Evolutionary conservation across 2,888 invertebrate species (phyloP), one percentile per base, ranked within the genome.

Genomic region (Autographa gamma): DNA sequence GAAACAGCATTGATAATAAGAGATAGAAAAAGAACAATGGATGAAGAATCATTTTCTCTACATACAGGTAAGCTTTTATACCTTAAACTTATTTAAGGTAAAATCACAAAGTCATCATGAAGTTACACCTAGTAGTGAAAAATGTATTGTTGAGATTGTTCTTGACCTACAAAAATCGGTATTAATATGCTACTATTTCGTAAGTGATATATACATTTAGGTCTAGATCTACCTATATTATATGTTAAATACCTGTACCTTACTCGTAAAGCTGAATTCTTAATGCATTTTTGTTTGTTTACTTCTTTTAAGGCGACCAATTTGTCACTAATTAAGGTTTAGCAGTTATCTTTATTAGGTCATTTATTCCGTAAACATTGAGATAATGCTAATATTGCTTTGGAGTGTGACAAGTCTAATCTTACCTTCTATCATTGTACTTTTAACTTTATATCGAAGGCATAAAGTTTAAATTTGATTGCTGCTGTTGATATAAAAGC

Each of bases 301-400:
- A 84, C 86, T 89, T 86, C 83, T 81, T 78, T 83, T 80, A 75
- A 85, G 77, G 79, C 73, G 81, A 85, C 86, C 89, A 91, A 92
- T 92, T 92, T 92, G 91, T 92, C 91, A 90, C 87, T 91, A 91
- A 92, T 92, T 91, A 92, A 84, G 81, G 80, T 83, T 86, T 88
- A 80, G 81, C 73, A 65, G 52, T 81, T 90, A 92, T 92, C 89
- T 92, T 90, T 88, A 91, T 90, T 86, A 75, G 76, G 81, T 81
- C 82, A 87, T 89, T 90, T 89, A 88, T 87, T 87, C 82, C 80
- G 82, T 89, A 86, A 89, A 88, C 87, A 87, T 85, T 83, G 73
- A 84, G 88, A 90, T 86, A 85, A 82, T 70, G 75, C 54, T 76
- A 73, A 73, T 74, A 75, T 75, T 63, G 41, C 63, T 32, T 73